Evolutionary conservation across 92 coral and sea anemone genomes (phyloP).

Genomic region (Parazoanthus atlanticus): DNA sequence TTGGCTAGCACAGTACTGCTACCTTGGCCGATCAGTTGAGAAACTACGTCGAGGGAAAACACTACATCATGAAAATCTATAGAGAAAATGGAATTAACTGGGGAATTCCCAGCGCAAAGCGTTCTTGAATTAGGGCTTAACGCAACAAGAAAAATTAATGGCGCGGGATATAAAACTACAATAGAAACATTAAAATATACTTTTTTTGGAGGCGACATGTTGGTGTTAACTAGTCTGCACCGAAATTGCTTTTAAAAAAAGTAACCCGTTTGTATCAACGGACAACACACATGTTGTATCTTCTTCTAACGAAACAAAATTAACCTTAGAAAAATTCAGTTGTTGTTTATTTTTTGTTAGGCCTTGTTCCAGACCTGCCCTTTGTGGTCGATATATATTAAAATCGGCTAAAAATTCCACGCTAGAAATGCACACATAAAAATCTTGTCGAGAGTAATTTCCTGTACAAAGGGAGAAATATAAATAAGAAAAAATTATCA

Average conservation of each 20-base stretch:
- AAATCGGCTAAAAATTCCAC: not conserved
- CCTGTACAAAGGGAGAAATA: not conserved
- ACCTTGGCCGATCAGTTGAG: constrained; percentile 18
- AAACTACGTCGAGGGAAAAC: not conserved
- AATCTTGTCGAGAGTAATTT: constrained; percentile 14
- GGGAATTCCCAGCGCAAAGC: constrained; percentile 20
- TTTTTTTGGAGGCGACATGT: not conserved
- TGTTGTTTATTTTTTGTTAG: constrained; percentile 1
- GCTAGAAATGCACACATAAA: not conserved
- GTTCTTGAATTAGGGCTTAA: not conserved
- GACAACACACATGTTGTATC: not conserved
- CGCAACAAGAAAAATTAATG: not conserved
- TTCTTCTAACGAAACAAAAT: not conserved
- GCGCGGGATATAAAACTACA: not conserved
- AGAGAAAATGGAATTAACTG: constrained; percentile 3
- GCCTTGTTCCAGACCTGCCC: not conserved
- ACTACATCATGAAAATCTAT: constrained; percentile 13
- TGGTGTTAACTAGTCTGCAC: not conserved
- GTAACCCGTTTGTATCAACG: not conserved
- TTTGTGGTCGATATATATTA: not conserved
- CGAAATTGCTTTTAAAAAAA: constrained; percentile 12
- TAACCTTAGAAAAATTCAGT: not conserved
- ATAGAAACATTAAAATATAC: not conserved
- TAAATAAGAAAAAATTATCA: not conserved
- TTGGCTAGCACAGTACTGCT: constrained; percentile 56